Conservation (phyloP, 2,797 vertebrate genomes). For the Peromyscus attwateri region DNA sequence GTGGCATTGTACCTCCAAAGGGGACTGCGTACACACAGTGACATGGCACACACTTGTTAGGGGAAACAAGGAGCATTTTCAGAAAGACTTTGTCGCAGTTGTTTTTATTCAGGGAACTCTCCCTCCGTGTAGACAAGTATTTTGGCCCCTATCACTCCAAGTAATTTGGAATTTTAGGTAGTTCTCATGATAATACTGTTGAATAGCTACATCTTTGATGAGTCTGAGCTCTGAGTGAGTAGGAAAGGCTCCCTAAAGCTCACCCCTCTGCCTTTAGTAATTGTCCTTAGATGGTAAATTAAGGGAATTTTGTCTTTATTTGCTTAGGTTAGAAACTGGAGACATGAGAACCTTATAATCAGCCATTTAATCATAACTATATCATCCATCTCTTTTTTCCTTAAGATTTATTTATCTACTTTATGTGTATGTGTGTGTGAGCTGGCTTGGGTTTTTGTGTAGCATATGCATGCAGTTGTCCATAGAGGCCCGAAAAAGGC, state of each 20-base stretch:
- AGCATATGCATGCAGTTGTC: neutral
- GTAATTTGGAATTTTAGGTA: neutral
- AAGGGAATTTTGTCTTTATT: neutral
- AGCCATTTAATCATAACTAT: neutral
- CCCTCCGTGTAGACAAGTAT: neutral
- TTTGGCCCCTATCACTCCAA: neutral
- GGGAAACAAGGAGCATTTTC: neutral
- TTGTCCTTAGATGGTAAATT: neutral
- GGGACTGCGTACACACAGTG: neutral
- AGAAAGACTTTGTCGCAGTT: neutral
- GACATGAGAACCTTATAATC: neutral
- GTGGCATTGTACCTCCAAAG: neutral
- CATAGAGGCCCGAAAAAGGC: neutral
- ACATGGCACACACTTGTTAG: neutral
- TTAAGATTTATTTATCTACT: neutral
- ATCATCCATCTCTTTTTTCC: neutral
- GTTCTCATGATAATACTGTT: neutral
- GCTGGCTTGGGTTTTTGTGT: neutral
- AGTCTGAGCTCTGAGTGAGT: neutral
- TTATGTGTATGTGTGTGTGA: neutral
- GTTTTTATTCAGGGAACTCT: neutral
- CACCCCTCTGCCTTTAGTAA: too few species aligned
- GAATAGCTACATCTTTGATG: neutral
- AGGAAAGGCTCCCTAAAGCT: neutral
- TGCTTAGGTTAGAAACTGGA: neutral